Evolutionary conservation across 1,140 invertebrate species (phyloP).

Genomic region (Laupala kohalensis): DNA sequence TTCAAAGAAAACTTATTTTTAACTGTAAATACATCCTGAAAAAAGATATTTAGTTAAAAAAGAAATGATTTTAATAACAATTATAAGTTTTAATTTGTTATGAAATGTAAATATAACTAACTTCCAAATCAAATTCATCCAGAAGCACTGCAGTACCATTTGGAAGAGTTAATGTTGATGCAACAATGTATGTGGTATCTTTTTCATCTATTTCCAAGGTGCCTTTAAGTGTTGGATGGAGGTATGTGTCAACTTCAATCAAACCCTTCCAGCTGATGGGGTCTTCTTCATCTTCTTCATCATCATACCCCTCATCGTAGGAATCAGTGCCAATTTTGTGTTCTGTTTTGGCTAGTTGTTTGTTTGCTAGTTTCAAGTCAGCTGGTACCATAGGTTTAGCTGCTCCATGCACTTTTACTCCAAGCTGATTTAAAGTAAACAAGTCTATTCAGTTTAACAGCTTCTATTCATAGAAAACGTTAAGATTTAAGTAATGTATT

Average conservation of each 20-base stretch:
- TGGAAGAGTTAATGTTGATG: constrained; percentile 33
- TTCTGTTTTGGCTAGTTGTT: not conserved
- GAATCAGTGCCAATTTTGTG: constrained; percentile 20
- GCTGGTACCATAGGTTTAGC: constrained; percentile 34
- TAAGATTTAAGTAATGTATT: too few species aligned
- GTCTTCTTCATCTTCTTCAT: constrained; percentile 26
- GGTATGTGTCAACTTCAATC: constrained; percentile 43
- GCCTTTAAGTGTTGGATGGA: constrained; percentile 46
- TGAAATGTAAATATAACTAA: constrained; percentile 19
- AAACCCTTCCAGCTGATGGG: constrained; percentile 41
- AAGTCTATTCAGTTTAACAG: too few species aligned
- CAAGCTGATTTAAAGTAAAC: too few species aligned
- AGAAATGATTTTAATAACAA: not conserved
- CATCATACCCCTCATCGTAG: constrained; percentile 18
- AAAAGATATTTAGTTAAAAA: constrained; percentile 8
- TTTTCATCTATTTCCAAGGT: constrained; percentile 41
- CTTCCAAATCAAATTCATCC: constrained; percentile 30
- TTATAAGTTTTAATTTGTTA: not conserved
- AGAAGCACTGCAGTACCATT: constrained; percentile 36
- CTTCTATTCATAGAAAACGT: too few species aligned
- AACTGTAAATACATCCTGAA: constrained; percentile 46
- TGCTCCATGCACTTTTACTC: constrained; percentile 22
- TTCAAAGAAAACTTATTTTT: constrained; percentile 47
- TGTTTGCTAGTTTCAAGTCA: constrained; percentile 22
- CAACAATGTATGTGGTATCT: constrained; percentile 33